Evolutionary conservation across 2,113 vertebrate species (phyloP), one percentile per base, ranked within the genome.

Genomic region (Noturus placidus): DNA sequence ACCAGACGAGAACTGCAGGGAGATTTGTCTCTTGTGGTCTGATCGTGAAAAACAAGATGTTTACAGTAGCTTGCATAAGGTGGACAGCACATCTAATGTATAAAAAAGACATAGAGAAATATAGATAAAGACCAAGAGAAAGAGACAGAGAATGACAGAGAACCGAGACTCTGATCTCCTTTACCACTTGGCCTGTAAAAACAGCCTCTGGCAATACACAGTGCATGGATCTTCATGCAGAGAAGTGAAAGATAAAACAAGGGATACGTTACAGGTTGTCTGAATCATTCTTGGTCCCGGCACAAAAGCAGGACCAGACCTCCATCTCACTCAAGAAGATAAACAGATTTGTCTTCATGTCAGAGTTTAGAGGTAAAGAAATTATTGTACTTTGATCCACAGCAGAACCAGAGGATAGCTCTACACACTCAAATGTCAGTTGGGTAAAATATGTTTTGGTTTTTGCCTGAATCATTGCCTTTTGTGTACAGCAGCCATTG

Each of bases 91-190:
- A 50, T 50, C 69, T 30, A 81, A 20, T 50, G 61, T 52, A 33
- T 72, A 63, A 57, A 54, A n/a, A 65, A 63, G n/a, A 35, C 9
- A 54, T 20, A 38, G 35, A 52, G 27, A 72, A 72, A 72, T n/a
- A 79, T 7, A 61, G 70, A 59, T 19, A 20, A 2, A 56, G 57
- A 81, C 56, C 46, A 50, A 74, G 9, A 59, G 82, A 46, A 4
- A 59, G 56, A 77, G 46, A 87, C 27, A 72, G 70, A 84, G 61
- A 52, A 67, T 52, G 83, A 87, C 88, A 83, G 46, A 76, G 59
- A 86, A 77, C 6, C 84, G 4, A 52, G 80, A 38, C 38, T 72
- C 56, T 86, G 84, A 88, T 88, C 30, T 74, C 52, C 70, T 65
- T 83, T 83, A 82, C 67, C 25, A 59, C 65, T 69, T 85, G 77